A percentile compares a stretch with the other conserved stretches of the same genome.
These are phyloP conservation scores for Catajapyx aquilonaris DNA, from an alignment of 1,140 invertebrate species.

Conservation along the genomic window DNA sequence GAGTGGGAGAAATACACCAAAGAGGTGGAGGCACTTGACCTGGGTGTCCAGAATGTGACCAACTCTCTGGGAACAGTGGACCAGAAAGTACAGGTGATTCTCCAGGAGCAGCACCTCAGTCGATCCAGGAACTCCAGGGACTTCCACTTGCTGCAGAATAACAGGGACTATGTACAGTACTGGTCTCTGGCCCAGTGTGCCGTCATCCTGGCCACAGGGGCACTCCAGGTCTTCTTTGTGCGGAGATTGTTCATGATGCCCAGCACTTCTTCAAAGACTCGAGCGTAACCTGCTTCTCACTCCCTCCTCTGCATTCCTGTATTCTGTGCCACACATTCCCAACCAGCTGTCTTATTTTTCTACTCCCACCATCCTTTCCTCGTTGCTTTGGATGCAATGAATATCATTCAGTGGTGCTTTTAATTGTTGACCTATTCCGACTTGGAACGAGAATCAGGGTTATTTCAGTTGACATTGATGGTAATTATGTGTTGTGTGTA, in stretches of 20 bases:
- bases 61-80: conserved; percentile 14
- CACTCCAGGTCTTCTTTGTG: conserved; percentile 12
- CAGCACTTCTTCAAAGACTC: no score
- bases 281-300: no score
- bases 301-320: no score
- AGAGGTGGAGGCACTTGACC: conserved; percentile 66
- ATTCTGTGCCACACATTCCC: neutral
- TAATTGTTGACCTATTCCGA: no score
- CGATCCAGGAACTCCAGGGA: conserved; percentile 11
- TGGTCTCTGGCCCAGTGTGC: conserved; percentile 13
- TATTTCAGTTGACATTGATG: no score
- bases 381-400: no score
- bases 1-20: conserved; percentile 81
- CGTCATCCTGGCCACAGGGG: conserved; percentile 9
- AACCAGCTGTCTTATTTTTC: neutral
- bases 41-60: conserved; percentile 79
- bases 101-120: conserved; percentile 10
- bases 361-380: no score
- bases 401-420: no score
- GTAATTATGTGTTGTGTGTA: no score
- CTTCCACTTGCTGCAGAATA: conserved; percentile 11
- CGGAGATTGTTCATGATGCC: conserved; percentile 12
- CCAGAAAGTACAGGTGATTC: conserved; percentile 10
- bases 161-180: conserved; percentile 11
- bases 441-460: no score